Evolutionary conservation across 2,797 vertebrate genomes (phyloP), one percentile per base, ranked within the genome.

Genomic region (Chiloscyllium punctatum): DNA sequence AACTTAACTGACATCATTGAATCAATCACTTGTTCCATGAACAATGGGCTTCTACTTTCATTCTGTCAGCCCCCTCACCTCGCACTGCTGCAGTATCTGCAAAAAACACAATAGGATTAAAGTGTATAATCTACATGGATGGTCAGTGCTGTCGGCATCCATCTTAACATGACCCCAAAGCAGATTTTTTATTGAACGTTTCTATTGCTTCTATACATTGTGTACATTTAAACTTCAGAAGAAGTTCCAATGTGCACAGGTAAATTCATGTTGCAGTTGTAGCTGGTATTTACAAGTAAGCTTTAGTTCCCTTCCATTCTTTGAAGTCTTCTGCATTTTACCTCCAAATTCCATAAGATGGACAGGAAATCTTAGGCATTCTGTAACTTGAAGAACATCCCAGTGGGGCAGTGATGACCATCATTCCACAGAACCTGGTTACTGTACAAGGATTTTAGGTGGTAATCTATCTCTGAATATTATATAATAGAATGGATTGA

Each of bases 21-120:
- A 92, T 68, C 62, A 92, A 92, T 68, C 90, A 92, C n/a, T 92
- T 69, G 62, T 92, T 68, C 90, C 90, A 69, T 27, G n/a, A 69
- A 92, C 62, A 68, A 42, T 69, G 66, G 90, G 90, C 90, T 69
- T 92, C 33, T n/a, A 92, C 90, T 18, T 62, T 8, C 90, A 68
- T 3, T 21, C 21, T 69, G 21, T 51, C 21, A 68, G n/a, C 30
- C 7, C 37, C 90, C n/a, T 37, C 23, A n/a, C 6, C 62, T 68
- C 62, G 37, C 21, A 68, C 37, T 88, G 86, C 11, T 66, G 33
- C 33, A 16, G 69, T 18, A 23, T 2, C 62, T 25, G 5, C 6
- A 23, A n/a, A 8, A 8, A 23, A 23, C 6, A 62, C 13, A 57
- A 1, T 30, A 33, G 13, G 48, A 25, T 88, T 88, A 57, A 53